Percentiles rank a stretch among this genome's conserved stretches.
Conservation (phyloP, 1,140 invertebrate genomes). For the Holotrichia oblita region DNA sequence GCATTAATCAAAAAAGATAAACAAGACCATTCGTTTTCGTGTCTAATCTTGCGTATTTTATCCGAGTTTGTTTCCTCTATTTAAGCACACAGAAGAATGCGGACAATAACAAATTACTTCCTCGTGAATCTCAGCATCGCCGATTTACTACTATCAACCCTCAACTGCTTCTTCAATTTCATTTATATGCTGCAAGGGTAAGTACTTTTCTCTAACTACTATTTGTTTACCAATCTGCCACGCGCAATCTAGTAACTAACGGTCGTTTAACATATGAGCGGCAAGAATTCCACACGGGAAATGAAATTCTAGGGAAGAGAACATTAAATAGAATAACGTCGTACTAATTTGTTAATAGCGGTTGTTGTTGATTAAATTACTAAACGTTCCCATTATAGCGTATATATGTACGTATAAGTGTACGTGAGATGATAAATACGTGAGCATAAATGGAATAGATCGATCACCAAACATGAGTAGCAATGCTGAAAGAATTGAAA, state of each 20-base stretch:
- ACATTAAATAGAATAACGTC: too few species aligned
- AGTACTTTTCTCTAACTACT: slow-evolving; percentile 42
- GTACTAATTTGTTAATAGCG: not conserved
- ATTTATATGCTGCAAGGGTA: slow-evolving; percentile 84
- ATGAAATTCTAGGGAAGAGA: not conserved
- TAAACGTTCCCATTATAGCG: not conserved
- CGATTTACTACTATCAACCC: slow-evolving; percentile 89
- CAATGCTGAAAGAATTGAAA: too few species aligned
- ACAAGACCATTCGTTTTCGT: too few species aligned
- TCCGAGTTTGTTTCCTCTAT: slow-evolving; percentile 40
- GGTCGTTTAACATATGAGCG: not conserved
- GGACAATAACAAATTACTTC: slow-evolving; percentile 96
- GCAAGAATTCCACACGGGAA: not conserved
- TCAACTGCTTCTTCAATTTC: slow-evolving; percentile 95
- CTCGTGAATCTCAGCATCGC: slow-evolving; percentile 93
- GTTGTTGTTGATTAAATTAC: not conserved
- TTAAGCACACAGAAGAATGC: slow-evolving; percentile 85
- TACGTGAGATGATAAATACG: too few species aligned
- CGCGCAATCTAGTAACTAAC: not conserved
- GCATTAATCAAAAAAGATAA: too few species aligned
- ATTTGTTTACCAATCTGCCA: not conserved
- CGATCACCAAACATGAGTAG: too few species aligned
- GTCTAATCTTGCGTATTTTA: too few species aligned
- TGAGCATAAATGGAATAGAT: too few species aligned
- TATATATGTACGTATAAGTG: too few species aligned